Evolutionary conservation across 2,797 vertebrate species (phyloP).

Genomic region (Saguinus oedipus): DNA sequence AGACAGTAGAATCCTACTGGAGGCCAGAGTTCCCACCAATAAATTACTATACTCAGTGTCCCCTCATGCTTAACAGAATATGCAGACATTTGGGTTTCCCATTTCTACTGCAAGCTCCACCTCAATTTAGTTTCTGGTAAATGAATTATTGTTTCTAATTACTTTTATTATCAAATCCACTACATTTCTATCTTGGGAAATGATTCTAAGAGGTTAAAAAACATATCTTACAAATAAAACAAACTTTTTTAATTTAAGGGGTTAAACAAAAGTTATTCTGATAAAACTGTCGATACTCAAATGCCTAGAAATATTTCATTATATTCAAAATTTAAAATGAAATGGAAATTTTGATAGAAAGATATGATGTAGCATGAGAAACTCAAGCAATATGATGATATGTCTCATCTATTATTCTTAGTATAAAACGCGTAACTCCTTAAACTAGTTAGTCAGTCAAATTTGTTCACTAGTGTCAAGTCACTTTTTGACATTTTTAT

Average conservation of each 20-base stretch:
- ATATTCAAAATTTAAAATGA: not conserved
- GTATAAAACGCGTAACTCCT: not conserved
- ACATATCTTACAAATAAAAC: not conserved
- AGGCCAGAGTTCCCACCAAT: not conserved
- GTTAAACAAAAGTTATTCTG: not conserved
- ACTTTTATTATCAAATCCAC: not conserved
- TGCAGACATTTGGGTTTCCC: not conserved
- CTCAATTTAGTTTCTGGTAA: not conserved
- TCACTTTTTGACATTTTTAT: conserved; percentile 15
- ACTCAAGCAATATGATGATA: not conserved
- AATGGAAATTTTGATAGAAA: not conserved
- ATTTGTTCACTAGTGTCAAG: not conserved
- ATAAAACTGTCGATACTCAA: not conserved
- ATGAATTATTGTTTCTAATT: not conserved
- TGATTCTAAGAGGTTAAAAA: not conserved
- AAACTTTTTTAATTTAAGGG: conserved; percentile 21
- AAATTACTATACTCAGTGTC: not conserved
- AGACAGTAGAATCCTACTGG: not conserved
- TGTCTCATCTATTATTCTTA: not conserved
- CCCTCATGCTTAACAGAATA: not conserved
- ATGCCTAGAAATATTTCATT: not conserved
- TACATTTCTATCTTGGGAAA: not conserved
- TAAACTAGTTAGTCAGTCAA: not conserved
- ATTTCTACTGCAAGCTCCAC: not conserved
- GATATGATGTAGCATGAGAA: not conserved